phyloP scores from a whole-genome alignment of 2,888 invertebrate species.

The Mimumesa dahlbomi region DNA sequence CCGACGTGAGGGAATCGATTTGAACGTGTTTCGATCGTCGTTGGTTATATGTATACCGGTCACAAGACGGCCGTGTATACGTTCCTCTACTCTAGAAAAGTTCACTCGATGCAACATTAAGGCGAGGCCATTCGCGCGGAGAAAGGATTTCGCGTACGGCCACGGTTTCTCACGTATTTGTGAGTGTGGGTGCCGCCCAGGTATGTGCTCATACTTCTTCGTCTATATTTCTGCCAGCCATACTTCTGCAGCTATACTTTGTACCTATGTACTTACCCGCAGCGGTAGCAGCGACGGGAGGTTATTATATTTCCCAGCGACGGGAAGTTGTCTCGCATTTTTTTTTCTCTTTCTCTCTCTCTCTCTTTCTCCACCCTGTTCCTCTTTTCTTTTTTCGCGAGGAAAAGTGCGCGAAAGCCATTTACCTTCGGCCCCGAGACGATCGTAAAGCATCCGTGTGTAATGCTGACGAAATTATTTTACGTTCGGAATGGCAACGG shows the following conservation, averaged over 20 bases:
- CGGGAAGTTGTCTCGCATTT: constrained; percentile 28
- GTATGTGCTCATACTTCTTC: constrained; percentile 25
- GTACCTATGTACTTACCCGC: constrained; percentile 14
- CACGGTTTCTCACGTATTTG: constrained; percentile 51
- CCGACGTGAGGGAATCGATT: constrained; percentile 23
- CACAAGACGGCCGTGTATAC: constrained; percentile 5
- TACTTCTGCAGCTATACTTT: constrained; percentile 4
- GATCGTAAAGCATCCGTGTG: constrained; percentile 13
- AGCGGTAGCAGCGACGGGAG: neutral
- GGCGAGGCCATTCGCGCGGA: constrained; percentile 59
- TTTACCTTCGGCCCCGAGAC: constrained; percentile 20
- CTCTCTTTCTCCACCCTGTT: too few relatives aligned
- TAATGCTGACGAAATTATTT: constrained; percentile 34
- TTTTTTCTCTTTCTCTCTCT: neutral
- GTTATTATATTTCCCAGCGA: constrained; percentile 38
- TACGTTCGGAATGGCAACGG: neutral
- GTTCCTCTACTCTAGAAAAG: constrained; percentile 52
- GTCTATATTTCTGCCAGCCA: constrained; percentile 21
- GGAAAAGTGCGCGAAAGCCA: constrained; percentile 24
- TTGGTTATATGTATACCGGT: constrained; percentile 25
- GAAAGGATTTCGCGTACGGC: constrained; percentile 57
- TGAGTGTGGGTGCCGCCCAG: constrained; percentile 27
- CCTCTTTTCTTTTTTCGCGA: constrained; percentile 8
- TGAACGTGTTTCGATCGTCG: constrained; percentile 42
- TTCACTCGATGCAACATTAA: constrained; percentile 52